Base-by-base conservation (phyloP, 2,888 invertebrate genomes). In the Ichneumoninae sp. region DNA sequence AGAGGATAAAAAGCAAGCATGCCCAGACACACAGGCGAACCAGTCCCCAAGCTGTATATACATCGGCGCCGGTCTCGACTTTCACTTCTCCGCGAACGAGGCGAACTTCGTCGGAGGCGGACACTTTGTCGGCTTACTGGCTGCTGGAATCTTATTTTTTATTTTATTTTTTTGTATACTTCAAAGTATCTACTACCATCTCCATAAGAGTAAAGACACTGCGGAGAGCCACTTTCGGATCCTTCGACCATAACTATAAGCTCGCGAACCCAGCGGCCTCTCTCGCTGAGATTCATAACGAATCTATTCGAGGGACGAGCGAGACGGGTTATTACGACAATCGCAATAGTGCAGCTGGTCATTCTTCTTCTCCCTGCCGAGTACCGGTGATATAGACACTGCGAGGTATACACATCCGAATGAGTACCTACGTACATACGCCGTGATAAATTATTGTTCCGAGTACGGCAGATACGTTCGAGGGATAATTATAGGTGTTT, bases 1-100 rank as follows among this genome's bases (percentile, higher is more conserved):
- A 10, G 50, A 16, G 22, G 10, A 76, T 30, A 22, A 62, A 50
- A 47, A 26, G 22, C 6, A 60, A 66, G 82, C 77, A 72, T 72
- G 82, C 60, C 60, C 47, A 52, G 71, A 57, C 82, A 84, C 72
- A 80, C 78, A 81, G 74, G 62, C 83, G 68, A 84, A 84, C 84
- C 84, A 70, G 84, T 84, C 81, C 78, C 84, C 65, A 78, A 71
- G 74, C 66, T 69, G 44, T 78, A 52, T 81, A 65, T 74, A 72
- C 47, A 80, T 50, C 30, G 33, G 19, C 70, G 80, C 50, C 33
- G 60, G 69, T 75, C 62, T 30, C 74, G 78, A 84, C 84, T 84
- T 84, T 84, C 84, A 84, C 84, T 84, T 84, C 81, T 84, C 81
- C 81, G 81, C 81, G 84, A 81, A 81, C 78, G 84, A 84, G 84